Conservation (phyloP, 2,888 invertebrate species). For the Pterobdella sp. region DNA sequence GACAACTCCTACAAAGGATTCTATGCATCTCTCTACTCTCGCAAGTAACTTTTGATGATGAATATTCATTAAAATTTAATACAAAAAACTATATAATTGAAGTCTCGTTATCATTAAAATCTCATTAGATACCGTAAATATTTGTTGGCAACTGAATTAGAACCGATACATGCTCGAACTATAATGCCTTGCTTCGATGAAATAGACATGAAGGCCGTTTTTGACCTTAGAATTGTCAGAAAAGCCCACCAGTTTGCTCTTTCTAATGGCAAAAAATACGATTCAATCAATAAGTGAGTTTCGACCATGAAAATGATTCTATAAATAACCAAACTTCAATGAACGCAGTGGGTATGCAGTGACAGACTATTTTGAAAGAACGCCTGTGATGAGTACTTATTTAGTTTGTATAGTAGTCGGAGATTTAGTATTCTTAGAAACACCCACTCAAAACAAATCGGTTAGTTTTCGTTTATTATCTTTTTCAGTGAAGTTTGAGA, state of each 20-base stretch:
- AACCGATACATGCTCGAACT: slow-evolving; percentile 27
- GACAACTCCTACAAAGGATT: no score
- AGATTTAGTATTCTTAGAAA: slow-evolving; percentile 27
- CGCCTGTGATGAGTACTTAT: slow-evolving; percentile 31
- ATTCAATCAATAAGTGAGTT: no score
- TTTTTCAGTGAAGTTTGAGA: no score
- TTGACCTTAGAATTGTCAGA: slow-evolving; percentile 27
- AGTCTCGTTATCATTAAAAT: no score
- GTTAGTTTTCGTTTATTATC: no score
- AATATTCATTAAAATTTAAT: no score
- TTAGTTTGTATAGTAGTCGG: slow-evolving; percentile 27
- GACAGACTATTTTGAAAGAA: slow-evolving; percentile 28
- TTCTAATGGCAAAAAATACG: background rate
- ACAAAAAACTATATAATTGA: no score
- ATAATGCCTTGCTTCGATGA: slow-evolving; percentile 35
- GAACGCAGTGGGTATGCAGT: background rate
- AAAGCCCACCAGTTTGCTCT: background rate
- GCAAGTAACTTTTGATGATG: no score
- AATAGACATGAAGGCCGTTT: slow-evolving; percentile 33
- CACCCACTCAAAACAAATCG: background rate
- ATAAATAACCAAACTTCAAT: no score
- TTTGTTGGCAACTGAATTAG: slow-evolving; percentile 30
- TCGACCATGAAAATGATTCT: no score
- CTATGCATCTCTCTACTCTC: no score
- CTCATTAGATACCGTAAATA: no score